A percentile compares a stretch with the other conserved stretches of the same genome.
These are phyloP conservation scores for Lacerta bilineata DNA, from an alignment of 2,797 vertebrate species.

Conservation along the genomic window DNA sequence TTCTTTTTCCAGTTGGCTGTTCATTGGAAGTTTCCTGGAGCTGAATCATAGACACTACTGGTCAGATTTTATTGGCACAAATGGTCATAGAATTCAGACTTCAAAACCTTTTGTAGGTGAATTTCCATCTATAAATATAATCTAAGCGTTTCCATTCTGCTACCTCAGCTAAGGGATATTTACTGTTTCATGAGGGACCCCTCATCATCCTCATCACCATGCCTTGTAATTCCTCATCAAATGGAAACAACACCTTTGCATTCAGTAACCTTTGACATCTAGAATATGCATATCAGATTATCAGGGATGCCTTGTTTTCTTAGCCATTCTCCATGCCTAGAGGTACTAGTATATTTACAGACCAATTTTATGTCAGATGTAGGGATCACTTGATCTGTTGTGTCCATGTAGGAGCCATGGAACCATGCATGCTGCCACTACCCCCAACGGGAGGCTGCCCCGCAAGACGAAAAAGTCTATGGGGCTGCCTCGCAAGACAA, in stretches of 20 bases:
- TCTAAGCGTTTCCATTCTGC: background rate
- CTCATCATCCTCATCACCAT: background rate
- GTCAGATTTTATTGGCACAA: slow-evolving; percentile 22
- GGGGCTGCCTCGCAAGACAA: too few relatives aligned
- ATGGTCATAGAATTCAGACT: background rate
- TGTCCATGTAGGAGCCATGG: background rate
- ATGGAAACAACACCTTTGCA: background rate
- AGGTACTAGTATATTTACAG: background rate
- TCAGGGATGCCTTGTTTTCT: background rate
- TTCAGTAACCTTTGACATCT: slow-evolving; percentile 9
- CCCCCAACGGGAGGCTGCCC: too few relatives aligned
- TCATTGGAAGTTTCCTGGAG: background rate
- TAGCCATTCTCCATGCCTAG: background rate
- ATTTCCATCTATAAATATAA: slow-evolving; percentile 25
- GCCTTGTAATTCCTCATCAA: background rate
- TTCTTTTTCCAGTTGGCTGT: background rate
- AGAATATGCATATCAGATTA: background rate
- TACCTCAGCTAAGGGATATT: background rate
- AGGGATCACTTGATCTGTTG: background rate
- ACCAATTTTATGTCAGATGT: background rate
- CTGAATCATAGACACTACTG: background rate
- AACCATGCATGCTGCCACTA: too few relatives aligned
- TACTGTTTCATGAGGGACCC: background rate
- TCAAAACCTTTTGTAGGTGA: background rate
- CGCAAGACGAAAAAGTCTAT: too few relatives aligned